Conservation (phyloP, 2,113 vertebrate genomes). For the Damaliscus lunatus region DNA sequence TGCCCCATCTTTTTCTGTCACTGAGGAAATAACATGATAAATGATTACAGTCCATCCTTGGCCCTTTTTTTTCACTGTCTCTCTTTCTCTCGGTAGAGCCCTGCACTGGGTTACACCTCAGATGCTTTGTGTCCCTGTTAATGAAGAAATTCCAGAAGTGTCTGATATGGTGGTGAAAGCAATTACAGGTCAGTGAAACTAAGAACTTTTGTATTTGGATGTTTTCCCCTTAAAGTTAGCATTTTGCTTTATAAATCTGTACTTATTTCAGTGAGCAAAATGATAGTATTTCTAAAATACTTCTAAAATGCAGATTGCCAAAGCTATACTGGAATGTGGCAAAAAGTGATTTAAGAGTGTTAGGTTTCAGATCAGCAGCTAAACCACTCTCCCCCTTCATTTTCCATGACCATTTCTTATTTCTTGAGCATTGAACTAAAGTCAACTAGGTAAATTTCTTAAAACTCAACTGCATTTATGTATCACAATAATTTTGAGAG, state of each 20-base stretch:
- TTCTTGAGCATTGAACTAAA: not conserved
- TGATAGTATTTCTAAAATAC: not conserved
- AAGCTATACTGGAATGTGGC: not conserved
- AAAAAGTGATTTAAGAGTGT: not conserved
- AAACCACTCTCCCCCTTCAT: not conserved
- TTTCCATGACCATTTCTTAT: not conserved
- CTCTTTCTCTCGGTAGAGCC: constrained; percentile 80
- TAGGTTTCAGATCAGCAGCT: not conserved
- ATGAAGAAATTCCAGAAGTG: constrained; percentile 95
- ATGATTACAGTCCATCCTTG: not conserved
- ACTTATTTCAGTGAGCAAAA: not conserved
- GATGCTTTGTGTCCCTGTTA: constrained; percentile 96
- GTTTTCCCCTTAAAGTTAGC: not conserved
- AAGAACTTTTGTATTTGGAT: not conserved
- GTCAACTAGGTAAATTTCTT: not conserved
- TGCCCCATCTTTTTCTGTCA: not conserved
- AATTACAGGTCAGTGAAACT: constrained; percentile 90
- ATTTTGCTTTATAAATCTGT: not conserved
- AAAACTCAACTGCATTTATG: not conserved
- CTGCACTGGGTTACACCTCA: constrained; percentile 97
- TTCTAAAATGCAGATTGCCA: not conserved
- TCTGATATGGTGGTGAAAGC: constrained; percentile 97
- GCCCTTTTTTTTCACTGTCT: not conserved
- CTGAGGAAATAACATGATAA: not conserved
- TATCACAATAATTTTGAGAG: not conserved